phyloP scores from a whole-genome alignment of 2,113 vertebrate genomes.

The Brienomyrus brachyistius region DNA sequence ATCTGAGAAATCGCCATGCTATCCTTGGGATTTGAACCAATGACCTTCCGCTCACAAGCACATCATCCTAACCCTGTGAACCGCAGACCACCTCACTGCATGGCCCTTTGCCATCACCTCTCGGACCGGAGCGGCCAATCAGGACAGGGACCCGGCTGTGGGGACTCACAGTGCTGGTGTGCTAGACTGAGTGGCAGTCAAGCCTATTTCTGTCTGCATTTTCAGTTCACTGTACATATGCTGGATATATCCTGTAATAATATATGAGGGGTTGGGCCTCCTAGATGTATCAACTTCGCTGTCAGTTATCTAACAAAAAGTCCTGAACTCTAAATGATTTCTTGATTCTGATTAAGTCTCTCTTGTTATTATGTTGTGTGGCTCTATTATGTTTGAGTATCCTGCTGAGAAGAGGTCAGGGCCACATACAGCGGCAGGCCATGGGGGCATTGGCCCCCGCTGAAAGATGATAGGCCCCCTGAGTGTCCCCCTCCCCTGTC shows the following conservation, averaged over 20 bases:
- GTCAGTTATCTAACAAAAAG: not conserved
- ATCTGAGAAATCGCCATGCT: not conserved
- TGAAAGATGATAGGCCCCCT: not conserved
- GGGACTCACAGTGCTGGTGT: not conserved
- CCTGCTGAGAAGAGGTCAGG: not conserved
- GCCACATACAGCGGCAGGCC: too few relatives aligned
- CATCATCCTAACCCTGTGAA: not conserved
- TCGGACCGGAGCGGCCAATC: not conserved
- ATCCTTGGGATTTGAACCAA: not conserved
- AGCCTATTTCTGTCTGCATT: not conserved
- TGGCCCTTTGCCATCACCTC: not conserved
- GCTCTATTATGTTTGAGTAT: not conserved
- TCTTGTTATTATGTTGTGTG: not conserved
- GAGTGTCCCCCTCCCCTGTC: not conserved
- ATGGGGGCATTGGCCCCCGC: not conserved
- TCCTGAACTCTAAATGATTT: not conserved
- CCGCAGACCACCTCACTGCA: not conserved
- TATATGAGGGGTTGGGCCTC: too few relatives aligned
- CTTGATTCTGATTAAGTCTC: too few relatives aligned
- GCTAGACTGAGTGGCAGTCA: not conserved
- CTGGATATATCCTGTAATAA: not conserved
- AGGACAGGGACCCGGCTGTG: too few relatives aligned
- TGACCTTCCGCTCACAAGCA: not conserved
- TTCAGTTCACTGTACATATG: not conserved
- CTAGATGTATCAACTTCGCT: not conserved